These are phyloP conservation scores for Coptodon rendalli DNA, from an alignment of 2,113 vertebrate genomes.

Conservation along the genomic window DNA sequence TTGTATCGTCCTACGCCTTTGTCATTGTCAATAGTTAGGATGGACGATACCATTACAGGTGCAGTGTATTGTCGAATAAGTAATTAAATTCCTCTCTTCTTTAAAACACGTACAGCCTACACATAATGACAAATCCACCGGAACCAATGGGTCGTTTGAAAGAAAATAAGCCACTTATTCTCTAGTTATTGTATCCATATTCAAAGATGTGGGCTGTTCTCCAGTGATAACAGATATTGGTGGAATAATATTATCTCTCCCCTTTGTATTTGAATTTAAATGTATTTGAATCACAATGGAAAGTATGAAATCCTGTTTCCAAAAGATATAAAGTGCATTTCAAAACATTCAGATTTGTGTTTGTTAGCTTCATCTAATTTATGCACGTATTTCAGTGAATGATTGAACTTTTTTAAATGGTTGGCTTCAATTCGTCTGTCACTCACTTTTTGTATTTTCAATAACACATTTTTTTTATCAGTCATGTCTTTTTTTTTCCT, in stretches of 20 bases:
- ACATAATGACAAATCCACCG: constrained; percentile 29
- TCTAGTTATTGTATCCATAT: constrained; percentile 36
- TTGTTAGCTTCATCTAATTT: constrained; percentile 13
- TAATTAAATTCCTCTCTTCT: constrained; percentile 22
- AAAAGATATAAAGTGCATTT: constrained; percentile 23
- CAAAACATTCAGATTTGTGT: constrained; percentile 14
- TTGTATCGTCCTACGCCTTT: not conserved
- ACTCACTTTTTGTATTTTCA: constrained; percentile 9
- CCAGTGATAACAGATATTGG: constrained; percentile 50
- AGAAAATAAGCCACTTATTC: constrained; percentile 37
- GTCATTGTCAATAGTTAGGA: not conserved
- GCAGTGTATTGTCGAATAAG: not conserved
- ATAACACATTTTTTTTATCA: constrained; percentile 8
- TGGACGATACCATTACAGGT: not conserved
- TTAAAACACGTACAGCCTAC: not conserved
- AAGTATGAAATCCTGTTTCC: not conserved
- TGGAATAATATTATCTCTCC: constrained; percentile 32
- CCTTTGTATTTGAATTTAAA: constrained; percentile 33
- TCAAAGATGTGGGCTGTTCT: constrained; percentile 55
- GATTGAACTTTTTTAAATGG: not conserved
- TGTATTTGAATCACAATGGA: constrained; percentile 48
- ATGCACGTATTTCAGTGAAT: not conserved
- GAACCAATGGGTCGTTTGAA: constrained; percentile 24
- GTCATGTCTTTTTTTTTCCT: not conserved
- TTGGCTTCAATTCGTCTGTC: not conserved